Evolutionary conservation across 2,113 vertebrate genomes (phyloP).

Genomic region (Zosterops borbonicus): DNA sequence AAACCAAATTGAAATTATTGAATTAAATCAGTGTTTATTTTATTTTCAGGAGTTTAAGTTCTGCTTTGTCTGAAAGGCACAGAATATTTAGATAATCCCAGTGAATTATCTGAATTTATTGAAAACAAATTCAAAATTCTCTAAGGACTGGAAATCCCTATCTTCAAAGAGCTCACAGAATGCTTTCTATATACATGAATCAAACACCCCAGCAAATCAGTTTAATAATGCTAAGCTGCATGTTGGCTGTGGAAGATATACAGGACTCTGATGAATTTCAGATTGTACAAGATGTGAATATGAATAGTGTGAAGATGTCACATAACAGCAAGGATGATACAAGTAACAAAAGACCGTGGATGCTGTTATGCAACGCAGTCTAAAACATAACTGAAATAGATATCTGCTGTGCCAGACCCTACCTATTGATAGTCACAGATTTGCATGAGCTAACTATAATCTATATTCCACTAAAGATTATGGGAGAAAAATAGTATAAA

Average conservation of each 20-base stretch:
- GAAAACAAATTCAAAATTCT: background rate
- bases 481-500: constrained; percentile 4
- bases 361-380: background rate
- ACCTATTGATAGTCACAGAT: background rate
- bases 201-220: background rate
- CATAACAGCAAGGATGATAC: background rate
- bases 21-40: background rate
- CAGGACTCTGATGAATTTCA: constrained; percentile 13
- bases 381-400: background rate
- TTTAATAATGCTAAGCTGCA: constrained; percentile 20
- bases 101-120: background rate
- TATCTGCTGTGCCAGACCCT: background rate
- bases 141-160: background rate
- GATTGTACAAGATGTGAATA: constrained; percentile 1
- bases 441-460: background rate
- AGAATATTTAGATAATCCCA: background rate
- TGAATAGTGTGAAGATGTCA: background rate
- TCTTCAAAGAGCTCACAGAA: background rate
- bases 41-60: background rate
- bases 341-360: background rate
- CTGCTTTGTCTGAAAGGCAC: background rate
- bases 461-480: constrained; percentile 31
- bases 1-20: background rate
- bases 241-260: background rate
- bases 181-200: background rate